These are phyloP conservation scores for Oenanthe oenanthe DNA, from an alignment of 2,113 vertebrate genomes.

Conservation along the genomic window DNA sequence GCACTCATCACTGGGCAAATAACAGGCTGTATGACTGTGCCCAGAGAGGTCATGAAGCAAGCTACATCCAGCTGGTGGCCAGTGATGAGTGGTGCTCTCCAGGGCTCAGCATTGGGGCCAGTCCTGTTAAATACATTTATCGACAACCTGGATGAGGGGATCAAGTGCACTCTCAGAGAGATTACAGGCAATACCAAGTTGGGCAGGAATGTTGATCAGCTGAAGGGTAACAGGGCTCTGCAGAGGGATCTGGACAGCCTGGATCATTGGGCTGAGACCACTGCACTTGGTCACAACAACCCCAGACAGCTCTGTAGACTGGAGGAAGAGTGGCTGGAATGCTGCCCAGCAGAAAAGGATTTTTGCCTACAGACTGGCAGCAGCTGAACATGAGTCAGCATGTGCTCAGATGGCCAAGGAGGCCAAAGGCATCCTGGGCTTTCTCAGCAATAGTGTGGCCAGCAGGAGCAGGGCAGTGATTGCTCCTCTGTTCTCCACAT, in stretches of 20 bases:
- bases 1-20: background rate
- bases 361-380: background rate
- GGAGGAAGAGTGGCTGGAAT: background rate
- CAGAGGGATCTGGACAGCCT: background rate
- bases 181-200: background rate
- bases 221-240: background rate
- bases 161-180: background rate
- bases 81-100: rapidly evolving
- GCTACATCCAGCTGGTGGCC: background rate
- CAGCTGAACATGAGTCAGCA: background rate
- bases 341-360: background rate
- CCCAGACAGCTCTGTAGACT: background rate
- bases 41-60: rapidly evolving
- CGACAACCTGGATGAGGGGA: background rate
- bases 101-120: background rate
- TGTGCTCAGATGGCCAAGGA: background rate
- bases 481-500: no score
- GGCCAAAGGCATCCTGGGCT: background rate
- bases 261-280: background rate
- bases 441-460: background rate
- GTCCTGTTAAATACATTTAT: background rate
- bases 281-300: background rate
- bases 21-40: no score
- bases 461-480: background rate
- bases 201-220: background rate